A percentile compares a stretch with the other conserved stretches of the same genome.
These are phyloP conservation scores for Catostylus mosaicus DNA, from an alignment of 30 jellyfish, hydroid and myxozoan species.

Conservation along the genomic window DNA sequence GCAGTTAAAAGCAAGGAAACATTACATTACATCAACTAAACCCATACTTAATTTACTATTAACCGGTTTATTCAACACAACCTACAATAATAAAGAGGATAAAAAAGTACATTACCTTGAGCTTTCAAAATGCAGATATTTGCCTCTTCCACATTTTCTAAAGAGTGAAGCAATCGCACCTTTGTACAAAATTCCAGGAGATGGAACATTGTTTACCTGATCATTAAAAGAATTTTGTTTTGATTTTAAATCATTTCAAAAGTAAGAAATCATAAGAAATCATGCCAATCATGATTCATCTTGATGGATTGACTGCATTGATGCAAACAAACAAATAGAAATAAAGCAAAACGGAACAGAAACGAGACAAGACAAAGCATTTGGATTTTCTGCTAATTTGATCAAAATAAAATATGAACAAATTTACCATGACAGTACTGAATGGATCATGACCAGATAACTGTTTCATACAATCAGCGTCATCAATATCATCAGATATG, in stretches of 20 bases:
- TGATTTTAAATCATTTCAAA: background rate
- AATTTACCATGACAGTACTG: conserved; percentile 88
- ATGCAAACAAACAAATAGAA: background rate
- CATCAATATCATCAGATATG: conserved; percentile 83
- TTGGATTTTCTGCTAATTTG: too few species aligned
- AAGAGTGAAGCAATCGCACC: conserved; percentile 74
- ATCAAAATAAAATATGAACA: background rate
- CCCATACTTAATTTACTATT: too few species aligned
- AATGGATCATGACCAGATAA: conserved; percentile 89
- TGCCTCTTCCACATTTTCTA: conserved; percentile 93
- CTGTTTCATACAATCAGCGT: conserved; percentile 73
- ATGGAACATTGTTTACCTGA: conserved; percentile 90
- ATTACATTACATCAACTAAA: too few species aligned
- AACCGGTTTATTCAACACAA: too few species aligned
- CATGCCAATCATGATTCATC: too few species aligned
- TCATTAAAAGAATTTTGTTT: background rate
- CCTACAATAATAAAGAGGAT: too few species aligned
- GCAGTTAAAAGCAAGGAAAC: too few species aligned
- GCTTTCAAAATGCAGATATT: conserved; percentile 80
- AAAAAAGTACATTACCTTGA: conserved; percentile 93
- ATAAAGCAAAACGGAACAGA: too few species aligned
- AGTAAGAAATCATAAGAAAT: too few species aligned
- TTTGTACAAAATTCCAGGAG: conserved; percentile 76
- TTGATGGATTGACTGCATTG: background rate
- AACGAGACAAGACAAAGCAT: too few species aligned